phyloP scores from a whole-genome alignment of 2,888 invertebrate species.

The Hirtodrosophila alboralis region DNA sequence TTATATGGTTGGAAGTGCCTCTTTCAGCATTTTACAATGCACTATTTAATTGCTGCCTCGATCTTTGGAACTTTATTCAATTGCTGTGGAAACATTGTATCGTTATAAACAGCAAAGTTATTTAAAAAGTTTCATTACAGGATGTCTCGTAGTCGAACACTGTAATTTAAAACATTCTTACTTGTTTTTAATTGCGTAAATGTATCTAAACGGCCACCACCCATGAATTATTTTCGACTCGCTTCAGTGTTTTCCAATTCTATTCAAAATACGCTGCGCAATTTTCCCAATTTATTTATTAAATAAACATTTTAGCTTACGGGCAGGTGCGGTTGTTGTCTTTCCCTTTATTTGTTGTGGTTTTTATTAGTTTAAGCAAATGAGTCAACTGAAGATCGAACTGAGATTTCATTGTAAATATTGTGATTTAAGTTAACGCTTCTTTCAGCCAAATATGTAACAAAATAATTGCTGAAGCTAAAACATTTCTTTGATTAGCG shows the following conservation, averaged over 20 bases:
- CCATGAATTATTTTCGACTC: constrained; percentile 20
- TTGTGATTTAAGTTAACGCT: constrained; percentile 12
- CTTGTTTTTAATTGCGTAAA: constrained; percentile 65
- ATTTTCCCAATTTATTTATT: constrained; percentile 62
- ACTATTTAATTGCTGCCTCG: too few species aligned
- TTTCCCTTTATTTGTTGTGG: constrained; percentile 9
- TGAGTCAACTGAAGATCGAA: constrained; percentile 1
- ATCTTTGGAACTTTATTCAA: too few species aligned
- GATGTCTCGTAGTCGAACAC: too few species aligned
- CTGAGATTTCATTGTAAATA: background rate
- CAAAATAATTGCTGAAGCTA: too few species aligned
- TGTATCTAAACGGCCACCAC: constrained; percentile 17
- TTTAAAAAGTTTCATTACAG: too few species aligned
- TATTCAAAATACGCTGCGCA: constrained; percentile 37
- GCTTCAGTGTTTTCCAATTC: background rate
- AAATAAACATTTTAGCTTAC: constrained; percentile 58
- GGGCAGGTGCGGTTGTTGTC: constrained; percentile 40
- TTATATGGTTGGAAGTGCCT: too few species aligned
- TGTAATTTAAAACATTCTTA: too few species aligned
- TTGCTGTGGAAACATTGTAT: too few species aligned
- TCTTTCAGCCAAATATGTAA: too few species aligned
- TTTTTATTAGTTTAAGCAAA: constrained; percentile 4
- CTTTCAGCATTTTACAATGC: too few species aligned
- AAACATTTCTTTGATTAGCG: constrained; percentile 14
- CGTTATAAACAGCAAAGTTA: too few species aligned